These are phyloP conservation scores for Pipra filicauda DNA, from an alignment of 2,113 vertebrate genomes.

Conservation along the genomic window DNA sequence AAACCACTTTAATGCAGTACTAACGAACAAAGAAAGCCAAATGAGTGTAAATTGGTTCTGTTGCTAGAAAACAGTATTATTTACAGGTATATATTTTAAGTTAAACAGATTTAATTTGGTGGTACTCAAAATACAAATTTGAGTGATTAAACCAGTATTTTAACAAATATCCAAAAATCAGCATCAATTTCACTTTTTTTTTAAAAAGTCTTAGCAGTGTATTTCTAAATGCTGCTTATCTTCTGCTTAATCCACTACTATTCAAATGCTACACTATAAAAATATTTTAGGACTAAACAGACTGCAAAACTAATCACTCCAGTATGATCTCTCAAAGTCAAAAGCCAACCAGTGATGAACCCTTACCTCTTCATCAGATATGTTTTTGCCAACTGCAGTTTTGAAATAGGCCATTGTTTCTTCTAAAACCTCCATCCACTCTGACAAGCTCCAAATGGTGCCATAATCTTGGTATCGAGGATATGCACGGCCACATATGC, in stretches of 20 bases:
- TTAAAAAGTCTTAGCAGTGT: background rate
- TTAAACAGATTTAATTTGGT: background rate
- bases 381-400: slow-evolving; percentile 74
- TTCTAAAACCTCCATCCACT: slow-evolving; percentile 83
- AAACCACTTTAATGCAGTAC: background rate
- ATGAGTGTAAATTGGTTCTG: background rate
- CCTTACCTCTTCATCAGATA: slow-evolving; percentile 83
- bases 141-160: background rate
- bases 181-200: background rate
- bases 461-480: slow-evolving; percentile 81
- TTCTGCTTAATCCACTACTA: background rate
- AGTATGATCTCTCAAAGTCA: background rate
- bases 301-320: background rate
- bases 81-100: background rate
- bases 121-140: background rate
- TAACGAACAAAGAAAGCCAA: background rate
- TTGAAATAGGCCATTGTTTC: slow-evolving; percentile 73
- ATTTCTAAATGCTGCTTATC: background rate
- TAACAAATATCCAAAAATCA: background rate
- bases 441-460: slow-evolving; percentile 77
- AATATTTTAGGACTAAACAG: background rate
- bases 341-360: background rate
- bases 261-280: background rate
- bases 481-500: slow-evolving; percentile 82
- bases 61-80: background rate